Evolutionary conservation across 2,113 vertebrate species (phyloP).

Genomic region (Bagarius yarrelli): DNA sequence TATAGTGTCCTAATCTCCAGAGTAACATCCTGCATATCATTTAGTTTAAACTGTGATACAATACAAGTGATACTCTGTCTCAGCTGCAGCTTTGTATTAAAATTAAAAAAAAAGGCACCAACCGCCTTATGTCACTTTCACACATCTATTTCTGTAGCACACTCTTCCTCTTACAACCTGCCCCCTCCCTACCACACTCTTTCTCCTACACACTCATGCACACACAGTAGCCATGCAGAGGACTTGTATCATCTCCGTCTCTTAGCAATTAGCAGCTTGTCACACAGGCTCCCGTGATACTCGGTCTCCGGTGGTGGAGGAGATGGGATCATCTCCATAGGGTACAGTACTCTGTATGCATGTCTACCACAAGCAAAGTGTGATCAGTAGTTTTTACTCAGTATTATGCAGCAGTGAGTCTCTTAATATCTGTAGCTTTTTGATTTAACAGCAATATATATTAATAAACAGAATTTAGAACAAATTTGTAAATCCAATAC

Average conservation of each 20-base stretch:
- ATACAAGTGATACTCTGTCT: background rate
- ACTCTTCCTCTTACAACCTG: background rate
- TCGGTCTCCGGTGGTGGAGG: background rate
- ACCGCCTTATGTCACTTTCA: conserved; percentile 34
- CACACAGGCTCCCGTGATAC: conserved; percentile 11
- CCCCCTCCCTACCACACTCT: background rate
- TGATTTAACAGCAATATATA: background rate
- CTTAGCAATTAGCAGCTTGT: conserved; percentile 42
- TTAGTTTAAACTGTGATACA: background rate
- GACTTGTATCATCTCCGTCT: conserved; percentile 20
- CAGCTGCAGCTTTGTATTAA: background rate
- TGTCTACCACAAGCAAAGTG: conserved; percentile 8
- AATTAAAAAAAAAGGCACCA: background rate
- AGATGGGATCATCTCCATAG: background rate
- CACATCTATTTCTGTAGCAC: conserved; percentile 31
- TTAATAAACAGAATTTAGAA: background rate
- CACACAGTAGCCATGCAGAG: background rate
- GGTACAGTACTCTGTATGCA: background rate
- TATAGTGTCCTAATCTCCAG: background rate
- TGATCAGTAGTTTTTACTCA: background rate
- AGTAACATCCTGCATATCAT: background rate
- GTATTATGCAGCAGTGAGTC: no score
- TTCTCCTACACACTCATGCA: conserved; percentile 17
- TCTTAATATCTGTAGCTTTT: background rate
- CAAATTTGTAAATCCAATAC: background rate